Evolutionary conservation across 2,888 invertebrate genomes (phyloP), one percentile per base, ranked within the genome.

Genomic region (Laspeyria flexula): DNA sequence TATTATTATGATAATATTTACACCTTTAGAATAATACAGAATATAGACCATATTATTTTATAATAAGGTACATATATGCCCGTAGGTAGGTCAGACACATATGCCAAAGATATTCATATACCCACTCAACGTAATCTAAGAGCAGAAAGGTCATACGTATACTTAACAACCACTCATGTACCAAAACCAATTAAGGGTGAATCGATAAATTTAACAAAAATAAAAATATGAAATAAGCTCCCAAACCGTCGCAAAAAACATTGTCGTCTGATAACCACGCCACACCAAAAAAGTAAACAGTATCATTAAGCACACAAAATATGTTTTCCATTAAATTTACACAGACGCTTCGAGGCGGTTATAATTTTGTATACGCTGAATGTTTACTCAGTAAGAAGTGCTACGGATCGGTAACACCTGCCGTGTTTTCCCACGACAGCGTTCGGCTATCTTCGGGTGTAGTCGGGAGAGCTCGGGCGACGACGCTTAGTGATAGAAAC

Each of bases 241-340:
- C 71, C 73, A 70, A 75, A 82, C 74, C 70, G 65, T 83, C 82
- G 89, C 88, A 87, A 88, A 88, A 88, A 83, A 78, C 74, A 65
- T 65, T 80, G 81, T 83, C 83, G 78, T 68, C 77, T 69, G 88
- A 90, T 90, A 91, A 86, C 84, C 71, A 77, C 79, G 71, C 73
- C 81, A 75, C 73, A 86, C 89, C 88, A 90, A 90, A 90, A 90
- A 90, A 87, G 86, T 77, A 80, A 86, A 83, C 87, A 86, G 88
- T 91, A 91, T 92, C 91, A 90, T 92, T 92, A 91, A 90, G 85
- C 88, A 90, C 87, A 92, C 91, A 91, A 91, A 91, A 90, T 91
- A 91, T 91, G 90, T 92, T 90, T 91, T 89, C 89, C 90, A 92
- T 90, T n/a, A n/a, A n/a, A n/a, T n/a, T 92, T 90, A 88, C 83